Evolutionary conservation across 2,888 invertebrate genomes (phyloP), one percentile per base, ranked within the genome.

Genomic region (Morinoia aosen): DNA sequence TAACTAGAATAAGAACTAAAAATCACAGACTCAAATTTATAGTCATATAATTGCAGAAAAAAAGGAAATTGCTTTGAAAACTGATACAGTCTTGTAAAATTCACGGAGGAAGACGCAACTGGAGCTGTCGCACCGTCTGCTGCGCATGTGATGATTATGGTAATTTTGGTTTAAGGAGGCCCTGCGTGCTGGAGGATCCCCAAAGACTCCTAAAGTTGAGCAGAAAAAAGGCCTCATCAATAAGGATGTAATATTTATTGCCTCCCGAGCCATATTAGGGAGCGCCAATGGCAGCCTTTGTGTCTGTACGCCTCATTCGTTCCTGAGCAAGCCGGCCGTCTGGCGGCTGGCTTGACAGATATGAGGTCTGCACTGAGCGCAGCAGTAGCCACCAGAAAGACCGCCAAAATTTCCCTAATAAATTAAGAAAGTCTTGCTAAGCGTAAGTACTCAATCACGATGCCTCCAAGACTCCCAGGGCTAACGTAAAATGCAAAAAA

Each of bases 171-270:
- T 90, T 40, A 90, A 90, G 90, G 90, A 40, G 90, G 40, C 90
- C 48, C 90, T 25, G 90, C 40, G 48, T 10, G 16, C 90, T 39
- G 40, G 48, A 19, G 48, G 90, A 90, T 90, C 48, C 90, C 40
- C 90, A 48, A 90, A 90, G 90, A 90, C 90, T 90, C 90, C 39
- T 90, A 48, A 39, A 90, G 90, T 90, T 90, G 40, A 90, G 90
- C 90, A 90, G 12, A 90, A 90, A 90, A 90, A 90, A 90, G 90
- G 48, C 10, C 90, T 90, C 90, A 90, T 90, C 90, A 90, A 90
- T 90, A 90, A 90, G 90, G 40, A 90, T 90, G 40, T 90, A 48
- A 90, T 90, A 90, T 90, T 90, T 90, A 90, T 90, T 40, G 48
- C 40, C 48, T 48, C 48, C 90, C 48, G 90, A 48, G 48, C 90